Conservation (phyloP, 2,888 invertebrate species). For the Chrysina gloriosa region DNA sequence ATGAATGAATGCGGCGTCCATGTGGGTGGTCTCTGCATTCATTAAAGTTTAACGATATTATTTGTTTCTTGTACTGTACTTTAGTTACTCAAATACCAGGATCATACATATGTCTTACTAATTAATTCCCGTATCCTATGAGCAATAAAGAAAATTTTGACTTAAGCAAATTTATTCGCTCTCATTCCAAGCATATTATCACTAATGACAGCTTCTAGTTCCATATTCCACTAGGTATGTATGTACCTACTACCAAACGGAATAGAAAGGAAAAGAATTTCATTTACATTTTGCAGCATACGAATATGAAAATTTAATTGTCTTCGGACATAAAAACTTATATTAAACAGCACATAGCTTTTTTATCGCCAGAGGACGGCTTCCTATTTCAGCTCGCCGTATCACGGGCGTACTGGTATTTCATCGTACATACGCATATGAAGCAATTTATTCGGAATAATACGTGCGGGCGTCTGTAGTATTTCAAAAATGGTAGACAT, state of each 20-base stretch:
- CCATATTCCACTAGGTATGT: not conserved
- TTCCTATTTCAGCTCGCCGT: not conserved
- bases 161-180: no score
- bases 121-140: no score
- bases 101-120: no score
- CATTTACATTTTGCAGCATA: not conserved
- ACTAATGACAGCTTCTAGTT: not conserved
- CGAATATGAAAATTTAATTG: constrained; percentile 7
- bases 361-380: not conserved
- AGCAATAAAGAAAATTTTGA: no score
- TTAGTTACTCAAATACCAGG: no score
- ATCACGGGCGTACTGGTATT: not conserved
- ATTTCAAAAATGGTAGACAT: constrained; percentile 30
- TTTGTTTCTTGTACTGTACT: no score
- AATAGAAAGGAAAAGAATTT: constrained; percentile 4
- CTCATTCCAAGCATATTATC: no score
- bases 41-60: no score
- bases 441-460: constrained; percentile 31
- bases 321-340: constrained; percentile 6
- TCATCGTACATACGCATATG: not conserved
- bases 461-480: constrained; percentile 9
- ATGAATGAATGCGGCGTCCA: no score
- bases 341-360: not conserved
- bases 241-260: not conserved
- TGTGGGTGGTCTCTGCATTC: no score